Evolutionary conservation across 2,113 vertebrate species (phyloP).

Genomic region (Cheirogaleus medius): DNA sequence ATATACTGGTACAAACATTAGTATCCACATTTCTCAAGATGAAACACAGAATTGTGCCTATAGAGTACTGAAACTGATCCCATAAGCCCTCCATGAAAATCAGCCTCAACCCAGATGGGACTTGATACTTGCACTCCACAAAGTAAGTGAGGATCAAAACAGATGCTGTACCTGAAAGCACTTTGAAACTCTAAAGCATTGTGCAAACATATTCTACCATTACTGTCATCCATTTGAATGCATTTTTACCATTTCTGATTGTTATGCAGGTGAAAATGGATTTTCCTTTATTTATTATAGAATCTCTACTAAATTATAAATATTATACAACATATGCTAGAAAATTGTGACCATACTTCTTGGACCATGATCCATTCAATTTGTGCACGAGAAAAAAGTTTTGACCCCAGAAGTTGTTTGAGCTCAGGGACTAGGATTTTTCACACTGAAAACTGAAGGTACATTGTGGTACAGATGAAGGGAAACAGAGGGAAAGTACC

Average conservation of each 20-base stretch:
- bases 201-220: neutral
- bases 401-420: neutral
- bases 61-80: neutral
- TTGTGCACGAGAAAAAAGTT: neutral
- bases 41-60: neutral
- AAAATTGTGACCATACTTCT: neutral
- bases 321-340: neutral
- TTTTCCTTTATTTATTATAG: neutral
- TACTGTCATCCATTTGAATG: neutral
- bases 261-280: neutral
- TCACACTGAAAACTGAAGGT: neutral
- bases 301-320: conserved; percentile 20
- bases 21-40: neutral
- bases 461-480: neutral
- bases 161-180: neutral
- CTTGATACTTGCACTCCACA: neutral
- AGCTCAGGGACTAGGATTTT: neutral
- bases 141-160: neutral
- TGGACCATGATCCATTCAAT: neutral
- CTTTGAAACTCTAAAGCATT: neutral
- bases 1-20: neutral
- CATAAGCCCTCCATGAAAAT: neutral
- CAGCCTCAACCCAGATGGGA: neutral
- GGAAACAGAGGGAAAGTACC: neutral
- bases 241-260: neutral